These are phyloP conservation scores for Dasysyrphus tricinctus DNA, from an alignment of 2,888 invertebrate species.

Conservation along the genomic window DNA sequence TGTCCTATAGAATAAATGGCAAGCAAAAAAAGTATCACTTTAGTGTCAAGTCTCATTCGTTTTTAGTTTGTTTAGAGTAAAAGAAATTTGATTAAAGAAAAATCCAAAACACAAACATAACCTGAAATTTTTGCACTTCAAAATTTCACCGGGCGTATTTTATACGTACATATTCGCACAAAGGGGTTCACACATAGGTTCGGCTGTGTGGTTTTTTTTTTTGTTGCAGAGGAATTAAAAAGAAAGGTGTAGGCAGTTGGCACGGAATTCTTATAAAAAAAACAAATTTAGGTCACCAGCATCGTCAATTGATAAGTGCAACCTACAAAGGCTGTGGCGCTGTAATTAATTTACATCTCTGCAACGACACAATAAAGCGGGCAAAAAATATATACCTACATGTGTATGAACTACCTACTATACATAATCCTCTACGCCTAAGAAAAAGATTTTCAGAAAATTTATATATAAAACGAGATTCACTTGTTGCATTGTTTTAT, in stretches of 20 bases:
- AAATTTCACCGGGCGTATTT: constrained; percentile 38
- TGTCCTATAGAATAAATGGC: background rate
- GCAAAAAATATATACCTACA: background rate
- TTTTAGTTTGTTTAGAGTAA: constrained; percentile 9
- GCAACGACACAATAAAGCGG: constrained; percentile 33
- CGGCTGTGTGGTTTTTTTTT: background rate
- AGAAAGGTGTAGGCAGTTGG: constrained; percentile 34
- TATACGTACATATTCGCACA: background rate
- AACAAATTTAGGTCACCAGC: constrained; percentile 55
- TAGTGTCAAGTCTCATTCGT: constrained; percentile 15
- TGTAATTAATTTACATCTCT: constrained; percentile 74
- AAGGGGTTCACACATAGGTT: constrained; percentile 36
- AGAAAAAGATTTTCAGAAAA: constrained; percentile 50
- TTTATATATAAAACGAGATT: constrained; percentile 40
- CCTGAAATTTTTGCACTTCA: constrained; percentile 2
- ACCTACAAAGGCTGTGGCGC: constrained; percentile 43
- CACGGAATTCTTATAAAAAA: constrained; percentile 12
- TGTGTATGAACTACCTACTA: constrained; percentile 6
- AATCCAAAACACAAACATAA: background rate
- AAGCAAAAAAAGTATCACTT: constrained; percentile 27
- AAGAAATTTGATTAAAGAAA: constrained; percentile 33
- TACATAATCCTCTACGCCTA: constrained; percentile 30
- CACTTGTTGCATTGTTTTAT: constrained; percentile 73
- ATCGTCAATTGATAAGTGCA: constrained; percentile 55
- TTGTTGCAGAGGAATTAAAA: constrained; percentile 26